phyloP scores from a whole-genome alignment of 2,797 vertebrate species.

The Smutsia temminckii region DNA sequence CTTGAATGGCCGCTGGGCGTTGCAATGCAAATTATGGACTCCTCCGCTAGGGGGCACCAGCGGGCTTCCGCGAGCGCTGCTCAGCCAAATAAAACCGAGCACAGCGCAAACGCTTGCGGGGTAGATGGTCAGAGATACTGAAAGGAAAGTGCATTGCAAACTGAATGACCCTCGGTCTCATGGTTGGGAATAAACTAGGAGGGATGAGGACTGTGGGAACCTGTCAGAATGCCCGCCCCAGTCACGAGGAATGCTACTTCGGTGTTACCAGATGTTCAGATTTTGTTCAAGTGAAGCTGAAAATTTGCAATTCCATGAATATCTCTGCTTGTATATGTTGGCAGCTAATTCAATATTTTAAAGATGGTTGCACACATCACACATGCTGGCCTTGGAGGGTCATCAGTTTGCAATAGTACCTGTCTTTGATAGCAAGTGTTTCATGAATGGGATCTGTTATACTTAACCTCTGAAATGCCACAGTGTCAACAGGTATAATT shows the following conservation, averaged over 20 bases:
- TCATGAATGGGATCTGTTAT: not conserved
- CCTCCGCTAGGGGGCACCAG: constrained; percentile 29
- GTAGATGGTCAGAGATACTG: not conserved
- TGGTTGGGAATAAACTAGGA: not conserved
- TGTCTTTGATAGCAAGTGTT: not conserved
- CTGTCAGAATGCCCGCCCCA: too few relatives aligned
- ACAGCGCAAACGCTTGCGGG: not conserved
- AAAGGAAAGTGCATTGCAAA: not conserved
- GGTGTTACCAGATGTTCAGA: not conserved
- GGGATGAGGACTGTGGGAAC: not conserved
- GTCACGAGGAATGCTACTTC: not conserved
- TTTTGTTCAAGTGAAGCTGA: not conserved
- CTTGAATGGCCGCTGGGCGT: not conserved
- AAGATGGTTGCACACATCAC: not conserved
- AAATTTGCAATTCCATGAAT: not conserved
- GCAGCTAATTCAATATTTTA: not conserved
- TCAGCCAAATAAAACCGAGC: not conserved
- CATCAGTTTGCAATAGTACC: not conserved
- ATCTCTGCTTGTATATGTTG: not conserved
- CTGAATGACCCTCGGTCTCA: not conserved
- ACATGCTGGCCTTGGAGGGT: not conserved
- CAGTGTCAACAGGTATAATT: not conserved
- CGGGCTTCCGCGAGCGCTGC: not conserved
- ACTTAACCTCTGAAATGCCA: not conserved
- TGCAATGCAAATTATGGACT: not conserved